phyloP scores from a whole-genome alignment of 2,888 invertebrate species.

The Amaurobius ferox region DNA sequence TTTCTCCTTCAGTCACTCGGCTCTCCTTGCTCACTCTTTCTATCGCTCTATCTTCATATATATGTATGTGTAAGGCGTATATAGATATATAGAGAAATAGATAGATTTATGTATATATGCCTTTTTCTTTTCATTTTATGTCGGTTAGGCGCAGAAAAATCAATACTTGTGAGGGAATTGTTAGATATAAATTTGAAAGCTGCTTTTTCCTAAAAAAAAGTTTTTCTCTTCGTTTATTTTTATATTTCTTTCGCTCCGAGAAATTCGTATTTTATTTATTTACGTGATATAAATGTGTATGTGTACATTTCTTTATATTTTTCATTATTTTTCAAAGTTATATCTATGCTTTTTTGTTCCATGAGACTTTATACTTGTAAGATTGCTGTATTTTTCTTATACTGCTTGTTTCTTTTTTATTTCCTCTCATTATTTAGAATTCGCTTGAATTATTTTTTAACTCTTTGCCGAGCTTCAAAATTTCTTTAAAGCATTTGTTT shows the following conservation, averaged over 20 bases:
- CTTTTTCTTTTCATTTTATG: conserved; percentile 35
- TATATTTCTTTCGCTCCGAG: conserved; percentile 20
- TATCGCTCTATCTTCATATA: conserved; percentile 15
- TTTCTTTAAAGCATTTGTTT: not conserved
- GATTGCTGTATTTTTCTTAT: conserved; percentile 13
- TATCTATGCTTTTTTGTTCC: conserved; percentile 24
- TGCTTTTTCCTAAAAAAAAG: conserved; percentile 27
- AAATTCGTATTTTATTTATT: conserved; percentile 38
- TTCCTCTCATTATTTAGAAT: conserved; percentile 48
- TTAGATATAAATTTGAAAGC: conserved; percentile 69
- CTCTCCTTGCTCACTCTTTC: conserved; percentile 6
- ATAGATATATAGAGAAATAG: conserved; percentile 32
- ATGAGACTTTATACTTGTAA: conserved; percentile 6
- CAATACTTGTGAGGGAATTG: conserved; percentile 58
- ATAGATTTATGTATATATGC: conserved; percentile 27
- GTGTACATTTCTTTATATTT: conserved; percentile 26
- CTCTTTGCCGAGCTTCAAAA: not conserved
- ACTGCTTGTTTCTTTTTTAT: conserved; percentile 19
- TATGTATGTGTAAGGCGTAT: conserved; percentile 4
- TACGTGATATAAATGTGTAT: conserved; percentile 42
- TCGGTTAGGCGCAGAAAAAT: conserved; percentile 35
- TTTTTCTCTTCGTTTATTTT: conserved; percentile 23
- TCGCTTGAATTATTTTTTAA: not conserved
- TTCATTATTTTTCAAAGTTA: conserved; percentile 17
- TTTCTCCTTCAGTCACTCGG: conserved; percentile 9